Percentiles rank a stretch among this genome's conserved stretches.
Evolutionary conservation across 35 echinoderm and acorn worm species (phyloP).

Genomic region (Ptychodera flava): DNA sequence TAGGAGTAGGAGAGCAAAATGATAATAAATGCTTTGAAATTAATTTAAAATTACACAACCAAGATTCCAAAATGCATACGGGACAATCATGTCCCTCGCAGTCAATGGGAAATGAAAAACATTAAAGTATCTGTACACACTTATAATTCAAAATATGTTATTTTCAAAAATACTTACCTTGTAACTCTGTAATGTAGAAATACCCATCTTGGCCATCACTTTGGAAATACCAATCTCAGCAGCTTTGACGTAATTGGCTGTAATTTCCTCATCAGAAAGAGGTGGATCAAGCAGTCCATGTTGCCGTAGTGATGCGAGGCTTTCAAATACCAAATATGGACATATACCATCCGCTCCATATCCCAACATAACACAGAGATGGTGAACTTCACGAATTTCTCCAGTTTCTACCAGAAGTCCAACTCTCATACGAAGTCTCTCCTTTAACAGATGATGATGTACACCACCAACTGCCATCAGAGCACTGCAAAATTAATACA

Average conservation of each 20-base stretch:
- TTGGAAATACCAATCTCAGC: slow-evolving; percentile 70
- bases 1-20: too few species aligned
- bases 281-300: slow-evolving; percentile 70
- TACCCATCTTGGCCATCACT: slow-evolving; percentile 99
- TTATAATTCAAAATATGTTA: too few species aligned
- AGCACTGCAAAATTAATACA: slow-evolving; percentile 40
- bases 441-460: slow-evolving; percentile 94
- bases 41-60: too few species aligned
- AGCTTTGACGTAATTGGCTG: slow-evolving; percentile 40
- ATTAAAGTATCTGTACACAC: too few species aligned
- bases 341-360: slow-evolving; percentile 95
- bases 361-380: slow-evolving; percentile 82
- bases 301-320: slow-evolving; percentile 63
- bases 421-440: slow-evolving; percentile 77
- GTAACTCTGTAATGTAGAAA: slow-evolving; percentile 94
- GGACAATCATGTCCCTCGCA: too few species aligned
- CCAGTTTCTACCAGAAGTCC: slow-evolving; percentile 88
- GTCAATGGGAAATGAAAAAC: too few species aligned
- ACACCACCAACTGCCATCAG: slow-evolving; percentile 76
- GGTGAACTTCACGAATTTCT: slow-evolving; percentile 92
- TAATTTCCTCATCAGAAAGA: slow-evolving; percentile 55
- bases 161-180: too few species aligned
- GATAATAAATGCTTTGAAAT: too few species aligned
- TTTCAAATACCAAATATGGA: slow-evolving; percentile 91
- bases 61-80: too few species aligned